Evolutionary conservation across 2,888 invertebrate species (phyloP).

Genomic region (Timema podura): DNA sequence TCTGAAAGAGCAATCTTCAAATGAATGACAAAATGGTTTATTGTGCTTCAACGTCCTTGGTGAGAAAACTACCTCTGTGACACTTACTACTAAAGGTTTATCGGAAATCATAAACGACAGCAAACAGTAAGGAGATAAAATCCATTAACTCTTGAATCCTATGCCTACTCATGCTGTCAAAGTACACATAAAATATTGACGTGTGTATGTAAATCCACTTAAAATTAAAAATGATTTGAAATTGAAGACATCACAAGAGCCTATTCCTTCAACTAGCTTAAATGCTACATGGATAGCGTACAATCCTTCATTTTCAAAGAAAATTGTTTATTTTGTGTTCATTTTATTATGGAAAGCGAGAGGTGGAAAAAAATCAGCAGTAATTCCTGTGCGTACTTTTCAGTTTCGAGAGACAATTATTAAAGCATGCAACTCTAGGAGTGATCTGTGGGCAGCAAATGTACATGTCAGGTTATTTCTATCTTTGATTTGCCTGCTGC

Average conservation of each 20-base stretch:
- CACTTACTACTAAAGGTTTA: slow-evolving; percentile 10
- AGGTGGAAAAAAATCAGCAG: slow-evolving; percentile 1
- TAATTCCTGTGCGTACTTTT: slow-evolving; percentile 7
- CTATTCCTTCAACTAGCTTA: slow-evolving; percentile 4
- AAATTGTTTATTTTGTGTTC: background rate
- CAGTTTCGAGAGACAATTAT: slow-evolving; percentile 11
- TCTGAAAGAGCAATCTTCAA: background rate
- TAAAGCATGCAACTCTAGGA: slow-evolving; percentile 7
- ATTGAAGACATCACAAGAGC: slow-evolving; percentile 1
- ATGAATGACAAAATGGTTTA: slow-evolving; percentile 7
- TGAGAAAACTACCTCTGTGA: slow-evolving; percentile 4
- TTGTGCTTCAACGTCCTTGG: slow-evolving; percentile 10
- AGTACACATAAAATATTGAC: slow-evolving; percentile 9
- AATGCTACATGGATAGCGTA: slow-evolving; percentile 3
- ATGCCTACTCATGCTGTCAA: slow-evolving; percentile 6
- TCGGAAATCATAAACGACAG: background rate
- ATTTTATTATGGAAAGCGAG: background rate
- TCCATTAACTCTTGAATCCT: slow-evolving; percentile 10
- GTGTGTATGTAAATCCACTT: slow-evolving; percentile 3
- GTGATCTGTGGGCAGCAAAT: slow-evolving; percentile 15
- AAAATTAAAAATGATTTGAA: background rate
- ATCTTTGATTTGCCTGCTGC: slow-evolving; percentile 7
- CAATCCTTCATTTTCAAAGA: slow-evolving; percentile 11
- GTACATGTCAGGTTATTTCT: slow-evolving; percentile 1
- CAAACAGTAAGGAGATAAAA: background rate